Conservation (phyloP, 1,140 invertebrate species). For the Ridgeia piscesae region DNA sequence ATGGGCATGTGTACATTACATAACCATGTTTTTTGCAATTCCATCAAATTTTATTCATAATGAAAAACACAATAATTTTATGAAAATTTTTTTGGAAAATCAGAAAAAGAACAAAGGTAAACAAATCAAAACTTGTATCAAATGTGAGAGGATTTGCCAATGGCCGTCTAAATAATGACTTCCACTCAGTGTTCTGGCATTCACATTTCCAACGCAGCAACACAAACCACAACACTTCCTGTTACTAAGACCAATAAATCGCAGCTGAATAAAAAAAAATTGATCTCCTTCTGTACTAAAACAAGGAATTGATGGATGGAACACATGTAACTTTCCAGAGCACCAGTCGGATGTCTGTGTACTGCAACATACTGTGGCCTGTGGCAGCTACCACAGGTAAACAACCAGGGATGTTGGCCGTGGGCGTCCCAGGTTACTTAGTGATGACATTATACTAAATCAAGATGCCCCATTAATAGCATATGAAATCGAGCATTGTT, state of each 20-base stretch:
- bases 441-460: not conserved
- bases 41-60: too few species aligned
- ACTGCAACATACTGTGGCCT: too few species aligned
- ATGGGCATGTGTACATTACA: too few species aligned
- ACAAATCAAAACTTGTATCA: not conserved
- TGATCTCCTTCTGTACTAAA: not conserved
- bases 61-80: not conserved
- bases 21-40: too few species aligned
- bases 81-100: not conserved
- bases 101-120: not conserved
- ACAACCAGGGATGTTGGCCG: not conserved
- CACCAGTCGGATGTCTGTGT: not conserved
- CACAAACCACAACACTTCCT: not conserved
- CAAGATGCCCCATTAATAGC: not conserved
- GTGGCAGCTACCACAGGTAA: not conserved
- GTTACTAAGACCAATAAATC: not conserved
- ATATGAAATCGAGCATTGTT: not conserved
- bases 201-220: not conserved
- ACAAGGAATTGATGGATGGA: not conserved
- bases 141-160: not conserved
- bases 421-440: not conserved
- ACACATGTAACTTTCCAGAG: not conserved
- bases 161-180: not conserved
- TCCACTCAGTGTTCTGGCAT: not conserved
- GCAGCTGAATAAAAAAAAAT: not conserved